Percentiles rank a stretch among this genome's conserved stretches.
These are phyloP conservation scores for Spermophilus dauricus DNA, from an alignment of 2,113 vertebrate species.

Conservation along the genomic window DNA sequence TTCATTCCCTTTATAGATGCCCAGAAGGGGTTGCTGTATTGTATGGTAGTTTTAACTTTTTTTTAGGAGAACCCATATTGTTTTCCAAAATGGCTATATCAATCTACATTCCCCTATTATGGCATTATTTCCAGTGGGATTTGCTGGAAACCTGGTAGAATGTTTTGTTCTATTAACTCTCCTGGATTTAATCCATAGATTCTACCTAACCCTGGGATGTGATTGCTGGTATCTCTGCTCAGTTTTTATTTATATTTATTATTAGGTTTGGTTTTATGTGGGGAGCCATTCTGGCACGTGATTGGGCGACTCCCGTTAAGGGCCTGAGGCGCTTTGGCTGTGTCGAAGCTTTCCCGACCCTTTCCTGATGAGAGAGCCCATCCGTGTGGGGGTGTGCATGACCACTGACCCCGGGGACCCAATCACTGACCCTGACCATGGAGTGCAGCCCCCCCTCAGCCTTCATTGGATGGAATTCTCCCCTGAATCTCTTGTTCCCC, in stretches of 20 bases:
- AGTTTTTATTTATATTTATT: not conserved
- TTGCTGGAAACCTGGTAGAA: not conserved
- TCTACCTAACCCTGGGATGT: not conserved
- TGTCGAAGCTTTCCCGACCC: no score
- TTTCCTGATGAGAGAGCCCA: no score
- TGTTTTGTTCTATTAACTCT: not conserved
- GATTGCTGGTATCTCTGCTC: not conserved
- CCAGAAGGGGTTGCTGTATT: not conserved
- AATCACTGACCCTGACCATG: no score
- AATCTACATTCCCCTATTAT: not conserved
- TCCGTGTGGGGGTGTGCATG: no score
- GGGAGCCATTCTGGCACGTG: no score
- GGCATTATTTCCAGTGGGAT: not conserved
- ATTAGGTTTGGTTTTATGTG: no score
- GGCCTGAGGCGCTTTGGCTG: no score
- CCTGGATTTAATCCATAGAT: not conserved
- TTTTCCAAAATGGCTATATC: not conserved
- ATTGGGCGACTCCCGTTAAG: no score
- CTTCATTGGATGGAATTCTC: no score
- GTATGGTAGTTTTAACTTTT: not conserved
- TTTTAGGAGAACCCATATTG: not conserved
- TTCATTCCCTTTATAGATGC: not conserved
- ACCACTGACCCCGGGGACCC: no score
- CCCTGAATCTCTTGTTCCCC: no score
- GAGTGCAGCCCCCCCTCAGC: no score